These are phyloP conservation scores for Aleiodes alternator DNA, from an alignment of 2,888 invertebrate genomes.

Conservation along the genomic window DNA sequence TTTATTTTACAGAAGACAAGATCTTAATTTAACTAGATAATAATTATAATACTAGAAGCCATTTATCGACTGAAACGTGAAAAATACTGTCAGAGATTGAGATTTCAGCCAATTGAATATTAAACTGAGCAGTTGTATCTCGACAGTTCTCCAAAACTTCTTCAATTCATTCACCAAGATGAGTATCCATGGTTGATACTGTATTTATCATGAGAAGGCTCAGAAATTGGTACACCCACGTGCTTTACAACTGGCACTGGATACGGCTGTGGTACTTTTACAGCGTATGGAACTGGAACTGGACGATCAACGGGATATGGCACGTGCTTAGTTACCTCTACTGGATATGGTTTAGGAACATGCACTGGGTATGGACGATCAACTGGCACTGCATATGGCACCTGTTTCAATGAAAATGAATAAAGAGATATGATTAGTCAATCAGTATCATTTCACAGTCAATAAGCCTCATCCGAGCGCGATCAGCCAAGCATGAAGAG, in stretches of 20 bases:
- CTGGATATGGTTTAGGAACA: constrained; percentile 72
- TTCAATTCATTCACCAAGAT: constrained; percentile 42
- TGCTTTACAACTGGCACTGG: constrained; percentile 69
- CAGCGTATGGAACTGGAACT: constrained; percentile 69
- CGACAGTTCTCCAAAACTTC: background rate
- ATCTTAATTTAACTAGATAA: background rate
- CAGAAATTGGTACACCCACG: constrained; percentile 70
- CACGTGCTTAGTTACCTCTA: constrained; percentile 71
- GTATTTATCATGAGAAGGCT: constrained; percentile 54
- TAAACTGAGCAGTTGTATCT: too few species aligned
- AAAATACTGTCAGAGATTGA: constrained; percentile 19
- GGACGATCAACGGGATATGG: constrained; percentile 70
- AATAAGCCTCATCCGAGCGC: constrained; percentile 13
- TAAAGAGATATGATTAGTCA: constrained; percentile 1
- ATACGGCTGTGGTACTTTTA: constrained; percentile 69
- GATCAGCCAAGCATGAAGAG: background rate
- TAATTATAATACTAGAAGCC: background rate
- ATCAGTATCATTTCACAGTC: constrained; percentile 21
- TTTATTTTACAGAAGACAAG: constrained; percentile 12
- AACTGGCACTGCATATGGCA: constrained; percentile 72
- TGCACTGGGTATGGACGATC: constrained; percentile 72
- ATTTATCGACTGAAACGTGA: background rate
- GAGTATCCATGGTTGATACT: constrained; percentile 49
- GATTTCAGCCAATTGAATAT: background rate
- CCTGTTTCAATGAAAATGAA: constrained; percentile 56